phyloP scores from a whole-genome alignment of 1,140 invertebrate genomes.

The Bombus affinis region DNA sequence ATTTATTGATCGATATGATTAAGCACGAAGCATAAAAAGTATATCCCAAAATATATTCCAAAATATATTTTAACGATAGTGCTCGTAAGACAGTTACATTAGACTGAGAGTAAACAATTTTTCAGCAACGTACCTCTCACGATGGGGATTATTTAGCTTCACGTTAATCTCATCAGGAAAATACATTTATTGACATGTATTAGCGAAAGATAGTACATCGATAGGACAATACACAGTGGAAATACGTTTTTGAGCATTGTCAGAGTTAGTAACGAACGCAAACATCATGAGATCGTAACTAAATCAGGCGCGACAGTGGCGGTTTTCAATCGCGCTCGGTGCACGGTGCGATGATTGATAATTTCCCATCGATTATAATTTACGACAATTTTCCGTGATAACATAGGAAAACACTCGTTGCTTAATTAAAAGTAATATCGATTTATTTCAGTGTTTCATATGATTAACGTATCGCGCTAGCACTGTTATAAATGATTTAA shows the following conservation, averaged over 20 bases:
- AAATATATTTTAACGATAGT: background rate
- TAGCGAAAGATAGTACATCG: background rate
- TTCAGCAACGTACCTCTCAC: too few species aligned
- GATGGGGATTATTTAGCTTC: background rate
- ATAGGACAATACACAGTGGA: background rate
- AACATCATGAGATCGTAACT: background rate
- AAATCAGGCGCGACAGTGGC: background rate
- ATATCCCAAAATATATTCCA: background rate
- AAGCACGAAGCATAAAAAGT: too few species aligned
- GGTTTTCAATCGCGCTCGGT: background rate
- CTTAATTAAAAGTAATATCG: conserved; percentile 66
- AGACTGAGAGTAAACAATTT: background rate
- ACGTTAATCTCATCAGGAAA: background rate
- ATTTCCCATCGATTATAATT: conserved; percentile 54
- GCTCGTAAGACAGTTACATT: background rate
- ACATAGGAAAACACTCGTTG: conserved; percentile 29
- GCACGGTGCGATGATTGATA: conserved; percentile 17
- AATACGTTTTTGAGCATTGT: conserved; percentile 9
- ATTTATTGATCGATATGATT: too few species aligned
- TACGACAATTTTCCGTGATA: conserved; percentile 39
- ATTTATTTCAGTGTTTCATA: conserved; percentile 56
- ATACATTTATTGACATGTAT: background rate
- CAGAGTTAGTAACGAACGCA: background rate
- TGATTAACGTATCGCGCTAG: conserved; percentile 57
- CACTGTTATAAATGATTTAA: conserved; percentile 66